Evolutionary conservation across 2,888 invertebrate genomes (phyloP).

Genomic region (Heliconius erato): DNA sequence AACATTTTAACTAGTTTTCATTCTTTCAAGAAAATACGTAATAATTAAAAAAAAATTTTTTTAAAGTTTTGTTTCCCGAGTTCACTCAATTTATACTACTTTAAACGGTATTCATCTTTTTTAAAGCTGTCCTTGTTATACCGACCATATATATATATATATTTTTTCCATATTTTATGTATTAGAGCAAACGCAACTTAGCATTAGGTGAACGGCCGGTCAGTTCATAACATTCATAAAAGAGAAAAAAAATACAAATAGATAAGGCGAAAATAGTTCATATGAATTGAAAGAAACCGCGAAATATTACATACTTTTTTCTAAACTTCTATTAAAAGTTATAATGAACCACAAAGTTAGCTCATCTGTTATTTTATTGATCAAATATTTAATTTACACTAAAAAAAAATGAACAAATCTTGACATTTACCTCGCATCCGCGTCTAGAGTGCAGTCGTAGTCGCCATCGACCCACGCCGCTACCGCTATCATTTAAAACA

Average conservation of each 20-base stretch:
- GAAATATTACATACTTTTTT: neutral
- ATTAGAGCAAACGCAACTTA: no score
- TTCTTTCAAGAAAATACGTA: neutral
- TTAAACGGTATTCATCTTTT: no score
- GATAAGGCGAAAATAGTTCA: no score
- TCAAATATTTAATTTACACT: slow-evolving; percentile 10
- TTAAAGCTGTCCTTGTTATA: no score
- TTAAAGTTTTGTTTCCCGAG: no score
- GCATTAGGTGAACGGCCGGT: no score
- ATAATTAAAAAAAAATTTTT: no score
- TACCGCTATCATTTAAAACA: neutral
- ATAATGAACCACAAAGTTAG: neutral
- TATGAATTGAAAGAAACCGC: neutral
- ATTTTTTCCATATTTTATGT: no score
- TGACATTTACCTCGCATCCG: slow-evolving; percentile 36
- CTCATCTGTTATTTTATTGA: neutral
- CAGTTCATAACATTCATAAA: no score
- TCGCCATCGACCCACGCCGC: neutral
- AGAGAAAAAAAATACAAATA: no score
- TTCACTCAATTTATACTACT: no score
- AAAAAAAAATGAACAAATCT: slow-evolving; percentile 23
- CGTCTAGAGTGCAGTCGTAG: slow-evolving; percentile 21
- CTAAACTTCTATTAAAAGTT: neutral
- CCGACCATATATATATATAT: no score
- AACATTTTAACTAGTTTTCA: neutral